phyloP scores from a whole-genome alignment of 2,888 invertebrate genomes.

The Rhabditoides inermis region DNA sequence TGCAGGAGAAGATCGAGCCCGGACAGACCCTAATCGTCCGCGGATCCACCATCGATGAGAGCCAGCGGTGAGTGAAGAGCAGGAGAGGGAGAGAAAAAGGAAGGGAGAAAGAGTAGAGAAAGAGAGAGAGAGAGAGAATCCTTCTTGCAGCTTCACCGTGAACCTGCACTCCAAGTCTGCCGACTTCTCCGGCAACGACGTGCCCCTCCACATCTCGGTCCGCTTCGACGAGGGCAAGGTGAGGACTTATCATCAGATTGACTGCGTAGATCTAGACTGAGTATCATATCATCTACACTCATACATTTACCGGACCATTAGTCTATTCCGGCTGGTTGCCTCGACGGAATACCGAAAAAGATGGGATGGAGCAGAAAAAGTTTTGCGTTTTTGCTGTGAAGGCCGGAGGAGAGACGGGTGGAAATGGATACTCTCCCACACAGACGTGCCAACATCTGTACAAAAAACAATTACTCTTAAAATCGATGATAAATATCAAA shows the following conservation, averaged over 20 bases:
- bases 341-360: no score
- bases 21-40: constrained; percentile 50
- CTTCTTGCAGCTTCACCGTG: constrained; percentile 43
- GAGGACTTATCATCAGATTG: not conserved
- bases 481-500: no score
- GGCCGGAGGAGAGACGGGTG: no score
- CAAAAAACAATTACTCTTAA: no score
- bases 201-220: constrained; percentile 48
- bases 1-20: constrained; percentile 40
- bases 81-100: not conserved
- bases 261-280: no score
- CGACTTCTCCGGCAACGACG: constrained; percentile 51
- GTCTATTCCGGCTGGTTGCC: no score
- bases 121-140: not conserved
- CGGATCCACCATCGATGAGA: constrained; percentile 48
- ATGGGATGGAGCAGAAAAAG: no score
- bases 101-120: not conserved
- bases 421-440: no score
- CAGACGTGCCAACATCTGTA: no score
- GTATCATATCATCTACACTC: no score
- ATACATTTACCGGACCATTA: no score
- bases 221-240: constrained; percentile 51
- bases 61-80: constrained; percentile 20
- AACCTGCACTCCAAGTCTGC: constrained; percentile 47
- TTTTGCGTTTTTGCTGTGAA: no score